Base-by-base conservation (phyloP, 2,113 vertebrate genomes). In the Anoura caudifer region DNA sequence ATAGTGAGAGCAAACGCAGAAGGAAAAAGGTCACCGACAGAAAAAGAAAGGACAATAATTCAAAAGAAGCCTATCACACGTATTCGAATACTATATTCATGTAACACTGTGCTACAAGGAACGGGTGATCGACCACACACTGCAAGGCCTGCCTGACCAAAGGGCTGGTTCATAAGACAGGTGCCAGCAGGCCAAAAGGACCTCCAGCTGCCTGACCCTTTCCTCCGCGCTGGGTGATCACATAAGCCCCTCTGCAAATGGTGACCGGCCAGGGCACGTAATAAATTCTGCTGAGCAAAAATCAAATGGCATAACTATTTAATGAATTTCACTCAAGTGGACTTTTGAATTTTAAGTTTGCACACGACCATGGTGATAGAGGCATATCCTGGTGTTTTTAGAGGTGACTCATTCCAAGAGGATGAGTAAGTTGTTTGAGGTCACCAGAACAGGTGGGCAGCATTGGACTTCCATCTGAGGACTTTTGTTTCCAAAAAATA, bases 1-100 rank as follows among this genome's bases (percentile, higher is more conserved):
- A 87, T n/a, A 80, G 92, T 31, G 94, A 98, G 86, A 81, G 36
- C 10, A 43, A 47, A 79, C 70, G 59, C 8, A 38, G 63, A 33
- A 75, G 36, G 94, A 90, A 86, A 88, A 79, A 91, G 83, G 75
- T n/a, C 91, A 38, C 69, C 38, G 13, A 45, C 2, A 43, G 63
- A 85, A 65, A 85, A 81, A 76, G 3, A 82, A 84, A 63, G 12
- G 52, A 83, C n/a, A 26, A 8, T 41, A 26, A 84, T 81, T 61
- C n/a, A 43, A 76, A 91, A 93, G 43, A 52, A 52, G 20, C n/a
- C 79, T 45, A n/a, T 20, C 59, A 65, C 20, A 0, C 13, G 26
- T 73, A 72, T 72, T 47, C 38, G 5, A 91, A 88, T 67, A 52
- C n/a, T n/a, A 56, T 36, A 47, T 24, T 75, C 91, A 63, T 4